Base-by-base conservation (phyloP, 2,113 vertebrate species). In the Nasalis larvatus region DNA sequence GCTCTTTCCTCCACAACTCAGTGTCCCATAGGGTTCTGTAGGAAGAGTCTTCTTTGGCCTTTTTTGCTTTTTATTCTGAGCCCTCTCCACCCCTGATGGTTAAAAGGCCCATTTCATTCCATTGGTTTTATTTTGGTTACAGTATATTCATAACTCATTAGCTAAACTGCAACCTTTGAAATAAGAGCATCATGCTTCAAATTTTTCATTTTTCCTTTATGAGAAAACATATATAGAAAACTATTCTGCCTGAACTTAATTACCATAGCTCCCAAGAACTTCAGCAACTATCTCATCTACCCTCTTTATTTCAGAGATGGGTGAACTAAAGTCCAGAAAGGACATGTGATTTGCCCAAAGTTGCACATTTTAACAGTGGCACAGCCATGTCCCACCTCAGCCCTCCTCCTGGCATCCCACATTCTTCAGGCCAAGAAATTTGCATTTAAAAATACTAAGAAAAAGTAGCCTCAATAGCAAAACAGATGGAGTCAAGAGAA, bases 81-180 rank as follows among this genome's bases (percentile, higher is more conserved):
- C 4, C 49, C 89, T 84, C 52, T 25, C 47, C 12, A 86, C 1
- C 81, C 76, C 71, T 1, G 35, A 95, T 82, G 77, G 69, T 88
- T 87, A 54, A 97, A 66, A 76, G 97, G 88, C 21, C 45, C 87
- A 77, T 90, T 92, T 94, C 97, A 96, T 95, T 95, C 84, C 97
- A 74, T 40, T 94, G 54, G 45, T 40, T 97, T 96, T 96, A 80
- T 16, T 82, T 25, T 95, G 95, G 95, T 89, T 23, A 80, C 9
- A 78, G 27, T n/a, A 92, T 86, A 97, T 25, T 86, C 42, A 97
- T 76, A 84, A 77, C 94, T 95, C 95, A 95, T 69, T 97, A 56
- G 89, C 63, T 68, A 32, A 88, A 95, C 11, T 69, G 76, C 94
- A 97, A 97, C 60, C 86, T 97, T 58, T 96, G 54, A 94, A 94